Percentiles rank a stretch among this genome's conserved stretches.
phyloP scores from a whole-genome alignment of 2,113 vertebrate genomes.

The Echinops telfairi region DNA sequence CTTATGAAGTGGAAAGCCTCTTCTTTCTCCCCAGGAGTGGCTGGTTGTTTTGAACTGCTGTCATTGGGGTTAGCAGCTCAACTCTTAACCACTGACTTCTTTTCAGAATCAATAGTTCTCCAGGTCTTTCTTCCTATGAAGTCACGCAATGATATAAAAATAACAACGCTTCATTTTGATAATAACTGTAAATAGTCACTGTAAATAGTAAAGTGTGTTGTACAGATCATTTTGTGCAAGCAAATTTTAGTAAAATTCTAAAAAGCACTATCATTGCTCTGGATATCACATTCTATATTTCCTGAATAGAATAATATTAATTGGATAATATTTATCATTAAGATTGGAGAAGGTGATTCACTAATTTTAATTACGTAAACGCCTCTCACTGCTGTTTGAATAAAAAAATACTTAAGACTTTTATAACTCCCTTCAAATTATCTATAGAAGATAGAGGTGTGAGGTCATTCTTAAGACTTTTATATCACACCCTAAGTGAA shows the following conservation, averaged over 20 bases:
- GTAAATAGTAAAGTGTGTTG: too few species aligned
- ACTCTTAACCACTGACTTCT: neutral
- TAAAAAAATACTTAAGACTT: constrained; percentile 59
- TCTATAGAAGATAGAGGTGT: constrained; percentile 78
- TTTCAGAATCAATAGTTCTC: neutral
- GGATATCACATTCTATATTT: neutral
- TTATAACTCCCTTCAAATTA: constrained; percentile 63
- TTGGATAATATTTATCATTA: neutral
- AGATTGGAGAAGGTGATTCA: constrained; percentile 32
- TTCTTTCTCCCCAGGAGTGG: neutral
- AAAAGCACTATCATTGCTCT: neutral
- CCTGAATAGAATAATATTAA: neutral
- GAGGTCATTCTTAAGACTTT: constrained; percentile 76
- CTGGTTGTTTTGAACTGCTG: too few species aligned
- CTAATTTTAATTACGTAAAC: constrained; percentile 66
- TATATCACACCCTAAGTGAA: constrained; percentile 72
- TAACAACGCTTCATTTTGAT: neutral
- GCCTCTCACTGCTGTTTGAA: neutral
- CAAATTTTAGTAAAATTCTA: constrained; percentile 46
- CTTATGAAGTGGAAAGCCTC: neutral
- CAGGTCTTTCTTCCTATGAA: neutral
- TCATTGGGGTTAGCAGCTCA: too few species aligned
- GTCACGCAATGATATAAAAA: neutral
- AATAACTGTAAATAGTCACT: too few species aligned
- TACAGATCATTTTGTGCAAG: neutral